Conservation (phyloP, 2,888 invertebrate species). For the Pycnomerus fuliginosus region DNA sequence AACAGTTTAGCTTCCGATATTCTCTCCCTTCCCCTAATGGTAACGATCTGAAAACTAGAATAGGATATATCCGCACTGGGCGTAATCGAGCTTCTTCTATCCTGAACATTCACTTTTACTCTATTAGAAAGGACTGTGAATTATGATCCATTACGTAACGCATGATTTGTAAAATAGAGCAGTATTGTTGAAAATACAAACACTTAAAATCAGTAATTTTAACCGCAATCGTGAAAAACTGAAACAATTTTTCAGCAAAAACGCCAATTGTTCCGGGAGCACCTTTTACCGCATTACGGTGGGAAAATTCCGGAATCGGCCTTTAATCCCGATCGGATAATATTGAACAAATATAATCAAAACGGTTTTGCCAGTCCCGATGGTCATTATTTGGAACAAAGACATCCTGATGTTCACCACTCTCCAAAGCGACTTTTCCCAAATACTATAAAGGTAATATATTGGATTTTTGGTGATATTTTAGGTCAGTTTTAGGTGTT, state of each 20-base stretch:
- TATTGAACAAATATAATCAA: constrained; percentile 61
- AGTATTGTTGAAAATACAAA: no score
- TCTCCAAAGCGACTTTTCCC: constrained; percentile 20
- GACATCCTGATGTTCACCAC: constrained; percentile 30
- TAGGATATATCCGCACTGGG: no score
- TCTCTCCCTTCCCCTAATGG: no score
- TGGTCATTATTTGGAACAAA: constrained; percentile 58
- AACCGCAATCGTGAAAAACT: no score
- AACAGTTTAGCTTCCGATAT: no score
- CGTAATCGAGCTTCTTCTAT: no score
- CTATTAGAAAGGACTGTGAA: constrained; percentile 17
- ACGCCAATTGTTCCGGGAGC: constrained; percentile 64
- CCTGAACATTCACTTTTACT: constrained; percentile 17
- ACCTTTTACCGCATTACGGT: constrained; percentile 61
- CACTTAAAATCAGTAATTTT: no score
- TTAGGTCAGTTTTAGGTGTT: constrained; percentile 47
- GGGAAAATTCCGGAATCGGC: constrained; percentile 66
- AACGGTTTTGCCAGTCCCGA: constrained; percentile 63
- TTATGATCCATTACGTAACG: constrained; percentile 8
- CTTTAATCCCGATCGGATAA: constrained; percentile 60
- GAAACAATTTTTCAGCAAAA: constrained; percentile 54
- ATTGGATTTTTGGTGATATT: no score
- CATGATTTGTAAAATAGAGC: no score
- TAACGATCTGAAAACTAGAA: no score
- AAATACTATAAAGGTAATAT: constrained; percentile 31